phyloP scores from a whole-genome alignment of 2,888 invertebrate species.

The Polylopha cassiicola region DNA sequence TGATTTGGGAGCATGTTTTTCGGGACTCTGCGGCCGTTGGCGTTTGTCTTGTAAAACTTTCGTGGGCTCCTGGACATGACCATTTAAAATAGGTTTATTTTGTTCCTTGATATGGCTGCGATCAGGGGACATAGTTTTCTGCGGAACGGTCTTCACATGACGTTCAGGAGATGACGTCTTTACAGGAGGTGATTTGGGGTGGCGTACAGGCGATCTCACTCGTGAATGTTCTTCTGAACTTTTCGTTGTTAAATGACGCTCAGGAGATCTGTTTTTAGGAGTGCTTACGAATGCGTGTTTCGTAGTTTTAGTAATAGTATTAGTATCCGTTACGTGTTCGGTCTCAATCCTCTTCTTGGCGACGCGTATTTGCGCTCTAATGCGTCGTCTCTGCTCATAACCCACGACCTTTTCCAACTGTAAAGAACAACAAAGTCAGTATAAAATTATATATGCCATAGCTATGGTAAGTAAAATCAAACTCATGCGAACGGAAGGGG shows the following conservation, averaged over 20 bases:
- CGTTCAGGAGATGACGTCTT: slow-evolving; percentile 47
- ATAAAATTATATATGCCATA: slow-evolving; percentile 30
- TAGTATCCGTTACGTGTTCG: slow-evolving; percentile 34
- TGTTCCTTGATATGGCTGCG: slow-evolving; percentile 32
- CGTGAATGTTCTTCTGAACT: slow-evolving; percentile 18
- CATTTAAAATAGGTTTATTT: slow-evolving; percentile 39
- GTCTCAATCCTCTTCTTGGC: slow-evolving; percentile 80
- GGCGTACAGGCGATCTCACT: slow-evolving; percentile 37
- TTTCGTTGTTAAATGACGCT: slow-evolving; percentile 32
- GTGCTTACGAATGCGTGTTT: slow-evolving; percentile 38
- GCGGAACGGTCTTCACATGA: slow-evolving; percentile 33
- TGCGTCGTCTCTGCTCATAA: slow-evolving; percentile 86
- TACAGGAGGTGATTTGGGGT: slow-evolving; percentile 33
- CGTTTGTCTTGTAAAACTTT: slow-evolving; percentile 35
- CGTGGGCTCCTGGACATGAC: slow-evolving; percentile 41
- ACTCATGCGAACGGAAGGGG: slow-evolving; percentile 33
- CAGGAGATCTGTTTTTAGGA: slow-evolving; percentile 37
- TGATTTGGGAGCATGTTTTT: slow-evolving; percentile 42
- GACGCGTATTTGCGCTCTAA: slow-evolving; percentile 85
- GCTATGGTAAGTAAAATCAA: slow-evolving; percentile 30
- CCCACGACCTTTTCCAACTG: slow-evolving; percentile 85
- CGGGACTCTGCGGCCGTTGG: slow-evolving; percentile 49
- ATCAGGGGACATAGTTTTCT: slow-evolving; percentile 28
- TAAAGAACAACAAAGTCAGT: slow-evolving; percentile 45
- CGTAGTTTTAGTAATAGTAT: slow-evolving; percentile 37